Percentiles rank a stretch among this genome's conserved stretches.
phyloP scores from a whole-genome alignment of 2,888 invertebrate genomes.

The Hydrotaea cyrtoneurina region DNA sequence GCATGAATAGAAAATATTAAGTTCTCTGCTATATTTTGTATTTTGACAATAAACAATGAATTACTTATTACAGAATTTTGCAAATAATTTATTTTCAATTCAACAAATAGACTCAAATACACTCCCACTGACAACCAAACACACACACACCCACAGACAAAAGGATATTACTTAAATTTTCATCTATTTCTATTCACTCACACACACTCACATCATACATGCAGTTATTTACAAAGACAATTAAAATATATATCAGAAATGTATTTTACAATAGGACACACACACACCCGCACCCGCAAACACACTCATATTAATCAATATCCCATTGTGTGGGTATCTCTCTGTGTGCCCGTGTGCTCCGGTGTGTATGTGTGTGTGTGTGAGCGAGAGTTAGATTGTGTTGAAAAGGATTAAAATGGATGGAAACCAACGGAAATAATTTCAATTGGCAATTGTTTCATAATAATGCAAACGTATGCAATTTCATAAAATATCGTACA shows the following conservation, averaged over 20 bases:
- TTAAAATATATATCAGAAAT: conserved; percentile 20
- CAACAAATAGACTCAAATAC: conserved; percentile 31
- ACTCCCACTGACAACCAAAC: background rate
- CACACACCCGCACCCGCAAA: background rate
- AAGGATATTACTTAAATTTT: background rate
- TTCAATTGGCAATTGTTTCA: conserved; percentile 67
- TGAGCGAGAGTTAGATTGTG: conserved; percentile 10
- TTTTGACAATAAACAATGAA: conserved; percentile 37
- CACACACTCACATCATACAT: background rate
- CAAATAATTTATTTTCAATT: conserved; percentile 58
- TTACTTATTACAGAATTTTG: conserved; percentile 53
- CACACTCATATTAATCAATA: conserved; percentile 59
- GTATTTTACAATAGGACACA: background rate
- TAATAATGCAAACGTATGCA: conserved; percentile 66
- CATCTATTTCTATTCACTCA: background rate
- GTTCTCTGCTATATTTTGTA: conserved; percentile 10
- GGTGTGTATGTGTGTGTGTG: conserved; percentile 9
- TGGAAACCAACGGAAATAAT: conserved; percentile 66
- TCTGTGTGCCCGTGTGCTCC: background rate
- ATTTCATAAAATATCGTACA: conserved; percentile 50
- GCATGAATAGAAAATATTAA: background rate
- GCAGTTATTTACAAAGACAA: conserved; percentile 15
- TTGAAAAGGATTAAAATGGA: conserved; percentile 64
- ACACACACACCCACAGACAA: background rate
- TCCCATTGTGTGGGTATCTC: conserved; percentile 46